Evolutionary conservation across 2,797 vertebrate genomes (phyloP).

Genomic region (Spheniscus humboldti): DNA sequence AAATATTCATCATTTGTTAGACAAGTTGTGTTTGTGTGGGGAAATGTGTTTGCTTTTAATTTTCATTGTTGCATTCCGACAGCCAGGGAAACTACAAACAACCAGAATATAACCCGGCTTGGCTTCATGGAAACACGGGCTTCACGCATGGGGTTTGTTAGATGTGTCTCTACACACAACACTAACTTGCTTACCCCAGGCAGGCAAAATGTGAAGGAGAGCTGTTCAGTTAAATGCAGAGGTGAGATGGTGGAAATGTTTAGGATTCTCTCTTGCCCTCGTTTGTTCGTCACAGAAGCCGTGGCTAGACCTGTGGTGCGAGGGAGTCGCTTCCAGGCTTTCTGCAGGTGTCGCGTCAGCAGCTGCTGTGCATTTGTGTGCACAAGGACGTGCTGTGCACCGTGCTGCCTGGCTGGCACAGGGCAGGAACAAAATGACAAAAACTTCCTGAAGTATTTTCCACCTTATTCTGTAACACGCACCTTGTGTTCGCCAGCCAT

Average conservation of each 20-base stretch:
- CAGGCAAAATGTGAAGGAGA: background rate
- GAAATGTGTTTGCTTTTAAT: background rate
- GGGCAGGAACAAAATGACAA: background rate
- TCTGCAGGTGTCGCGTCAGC: background rate
- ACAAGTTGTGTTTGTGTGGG: background rate
- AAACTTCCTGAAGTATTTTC: background rate
- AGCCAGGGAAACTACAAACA: background rate
- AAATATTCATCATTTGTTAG: background rate
- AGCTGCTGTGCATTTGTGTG: background rate
- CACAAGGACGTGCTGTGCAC: accelerated
- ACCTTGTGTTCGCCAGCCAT: accelerated
- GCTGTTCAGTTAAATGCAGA: background rate
- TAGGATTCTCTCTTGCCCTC: background rate
- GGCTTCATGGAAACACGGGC: background rate
- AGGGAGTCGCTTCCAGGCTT: background rate
- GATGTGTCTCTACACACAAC: background rate
- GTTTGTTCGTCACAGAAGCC: background rate
- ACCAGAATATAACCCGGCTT: background rate
- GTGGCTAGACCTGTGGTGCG: background rate
- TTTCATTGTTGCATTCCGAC: background rate
- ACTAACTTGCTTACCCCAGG: background rate
- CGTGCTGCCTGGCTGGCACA: background rate
- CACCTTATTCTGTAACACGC: background rate
- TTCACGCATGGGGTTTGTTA: background rate
- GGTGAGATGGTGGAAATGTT: background rate